Percentiles rank a stretch among this genome's conserved stretches.
Conservation (phyloP, 1,140 invertebrate genomes). For the Cylas formicarius region DNA sequence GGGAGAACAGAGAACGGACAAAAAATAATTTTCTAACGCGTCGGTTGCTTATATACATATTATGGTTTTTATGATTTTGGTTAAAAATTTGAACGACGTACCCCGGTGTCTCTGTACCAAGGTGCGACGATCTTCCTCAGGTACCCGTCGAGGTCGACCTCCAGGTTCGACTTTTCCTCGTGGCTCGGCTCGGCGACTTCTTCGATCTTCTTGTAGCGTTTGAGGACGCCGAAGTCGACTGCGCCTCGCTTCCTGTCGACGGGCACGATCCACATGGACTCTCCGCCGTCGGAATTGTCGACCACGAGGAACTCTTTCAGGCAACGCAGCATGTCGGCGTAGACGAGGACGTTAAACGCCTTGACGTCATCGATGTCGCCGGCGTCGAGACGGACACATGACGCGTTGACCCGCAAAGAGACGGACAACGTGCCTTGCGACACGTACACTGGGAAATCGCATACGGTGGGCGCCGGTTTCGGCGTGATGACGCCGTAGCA, state of each 20-base stretch:
- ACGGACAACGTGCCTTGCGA: slow-evolving; percentile 72
- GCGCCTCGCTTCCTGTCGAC: slow-evolving; percentile 30
- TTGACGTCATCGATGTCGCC: slow-evolving; percentile 52
- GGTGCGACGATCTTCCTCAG: slow-evolving; percentile 73
- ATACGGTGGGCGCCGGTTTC: slow-evolving; percentile 50
- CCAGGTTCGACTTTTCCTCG: slow-evolving; percentile 54
- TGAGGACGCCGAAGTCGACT: slow-evolving; percentile 61
- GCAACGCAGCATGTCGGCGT: slow-evolving; percentile 66
- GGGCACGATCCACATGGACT: slow-evolving; percentile 74
- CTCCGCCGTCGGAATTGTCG: slow-evolving; percentile 53
- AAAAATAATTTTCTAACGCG: too few relatives aligned
- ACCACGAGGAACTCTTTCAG: slow-evolving; percentile 73
- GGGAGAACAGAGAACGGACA: too few relatives aligned
- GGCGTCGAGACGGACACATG: slow-evolving; percentile 45
- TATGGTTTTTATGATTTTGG: too few relatives aligned
- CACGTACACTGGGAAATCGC: slow-evolving; percentile 79
- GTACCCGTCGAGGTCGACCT: slow-evolving; percentile 53
- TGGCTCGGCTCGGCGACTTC: slow-evolving; percentile 37
- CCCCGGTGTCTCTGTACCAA: slow-evolving; percentile 64
- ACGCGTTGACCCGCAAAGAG: slow-evolving; percentile 48
- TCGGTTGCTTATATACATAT: too few relatives aligned
- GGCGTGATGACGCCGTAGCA: slow-evolving; percentile 54
- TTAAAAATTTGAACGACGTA: slow-evolving; percentile 17
- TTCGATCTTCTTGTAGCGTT: slow-evolving; percentile 35
- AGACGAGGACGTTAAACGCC: slow-evolving; percentile 51